Evolutionary conservation across 2,113 vertebrate genomes (phyloP).

Genomic region (Leiothrix lutea): DNA sequence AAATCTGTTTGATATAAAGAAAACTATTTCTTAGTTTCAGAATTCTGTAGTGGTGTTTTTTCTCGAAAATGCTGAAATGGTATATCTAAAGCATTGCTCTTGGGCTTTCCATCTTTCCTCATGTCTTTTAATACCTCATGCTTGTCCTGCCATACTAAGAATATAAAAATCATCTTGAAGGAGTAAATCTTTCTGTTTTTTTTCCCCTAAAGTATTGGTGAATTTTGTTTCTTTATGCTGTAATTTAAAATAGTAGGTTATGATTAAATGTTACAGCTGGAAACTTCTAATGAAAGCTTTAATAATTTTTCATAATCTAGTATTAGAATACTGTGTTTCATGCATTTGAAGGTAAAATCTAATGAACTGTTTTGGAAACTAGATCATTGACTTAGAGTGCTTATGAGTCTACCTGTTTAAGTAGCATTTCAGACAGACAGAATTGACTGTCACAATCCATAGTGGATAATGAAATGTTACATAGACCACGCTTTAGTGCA

Average conservation of each 20-base stretch:
- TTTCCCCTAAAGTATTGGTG: not conserved
- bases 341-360: not conserved
- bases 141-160: not conserved
- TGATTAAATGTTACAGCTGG: not conserved
- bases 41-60: not conserved
- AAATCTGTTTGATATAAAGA: not conserved
- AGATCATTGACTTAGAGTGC: not conserved
- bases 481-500: not conserved
- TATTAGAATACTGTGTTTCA: not conserved
- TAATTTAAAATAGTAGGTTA: not conserved
- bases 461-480: not conserved
- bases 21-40: not conserved
- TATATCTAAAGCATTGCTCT: not conserved
- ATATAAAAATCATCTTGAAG: not conserved
- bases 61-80: not conserved
- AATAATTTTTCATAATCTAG: not conserved
- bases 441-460: not conserved
- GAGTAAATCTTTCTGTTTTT: not conserved
- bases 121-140: not conserved
- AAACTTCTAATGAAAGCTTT: not conserved
- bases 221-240: not conserved
- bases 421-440: not conserved
- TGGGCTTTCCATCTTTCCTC: not conserved
- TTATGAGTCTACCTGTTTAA: not conserved
- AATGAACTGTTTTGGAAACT: not conserved